Evolutionary conservation across 37 sponge, comb jelly and placozoan genomes (phyloP).

Genomic region (Halichondria panicea): DNA sequence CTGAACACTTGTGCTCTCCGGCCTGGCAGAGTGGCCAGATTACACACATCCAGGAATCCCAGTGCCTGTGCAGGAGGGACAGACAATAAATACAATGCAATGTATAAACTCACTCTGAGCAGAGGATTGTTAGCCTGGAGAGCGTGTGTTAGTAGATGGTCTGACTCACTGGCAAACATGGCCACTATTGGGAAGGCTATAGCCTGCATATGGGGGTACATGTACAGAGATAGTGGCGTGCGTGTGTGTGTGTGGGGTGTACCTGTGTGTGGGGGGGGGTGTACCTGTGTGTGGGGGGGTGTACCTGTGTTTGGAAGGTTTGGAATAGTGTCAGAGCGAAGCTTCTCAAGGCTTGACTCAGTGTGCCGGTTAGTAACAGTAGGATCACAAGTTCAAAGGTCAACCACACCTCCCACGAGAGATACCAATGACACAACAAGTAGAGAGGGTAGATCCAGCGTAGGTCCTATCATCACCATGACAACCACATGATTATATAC

Average conservation of each 20-base stretch:
- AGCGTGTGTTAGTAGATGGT: constrained; percentile 11
- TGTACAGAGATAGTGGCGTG: no score
- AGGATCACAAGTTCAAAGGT: constrained; percentile 30
- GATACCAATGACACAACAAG: constrained; percentile 20
- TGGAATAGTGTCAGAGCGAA: constrained; percentile 37
- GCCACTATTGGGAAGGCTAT: constrained; percentile 67
- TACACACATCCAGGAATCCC: constrained; percentile 50
- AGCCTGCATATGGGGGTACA: constrained; percentile 22
- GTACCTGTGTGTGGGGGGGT: background rate
- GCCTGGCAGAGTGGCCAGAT: no score
- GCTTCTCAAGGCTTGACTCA: constrained; percentile 36
- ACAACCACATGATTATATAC: background rate
- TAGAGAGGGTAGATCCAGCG: constrained; percentile 23
- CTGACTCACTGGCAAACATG: constrained; percentile 38
- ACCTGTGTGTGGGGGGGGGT: no score
- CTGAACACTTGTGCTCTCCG: constrained; percentile 68
- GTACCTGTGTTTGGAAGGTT: constrained; percentile 66
- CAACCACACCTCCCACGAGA: no score
- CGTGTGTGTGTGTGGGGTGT: no score
- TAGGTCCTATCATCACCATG: background rate
- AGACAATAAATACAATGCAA: background rate
- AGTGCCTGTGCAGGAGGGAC: background rate
- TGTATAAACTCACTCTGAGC: constrained; percentile 26
- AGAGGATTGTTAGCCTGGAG: constrained; percentile 28
- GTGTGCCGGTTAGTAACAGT: constrained; percentile 14